Evolutionary conservation across 1,140 invertebrate genomes (phyloP), one percentile per base, ranked within the genome.

Genomic region (Colletes gigas): DNA sequence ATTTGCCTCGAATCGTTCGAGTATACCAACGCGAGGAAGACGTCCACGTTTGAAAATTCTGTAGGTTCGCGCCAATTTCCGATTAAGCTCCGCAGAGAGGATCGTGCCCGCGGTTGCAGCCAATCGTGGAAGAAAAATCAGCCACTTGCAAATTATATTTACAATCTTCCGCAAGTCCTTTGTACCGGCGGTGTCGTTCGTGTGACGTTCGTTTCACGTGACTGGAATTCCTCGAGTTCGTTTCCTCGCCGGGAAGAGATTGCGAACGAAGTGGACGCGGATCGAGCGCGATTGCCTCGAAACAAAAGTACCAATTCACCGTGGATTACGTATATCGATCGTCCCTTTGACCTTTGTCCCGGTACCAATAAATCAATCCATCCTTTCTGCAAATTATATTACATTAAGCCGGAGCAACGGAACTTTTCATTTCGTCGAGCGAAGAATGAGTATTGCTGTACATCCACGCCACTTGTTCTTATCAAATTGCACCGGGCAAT

Each of bases 61-160:
- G 30, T 30, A 30, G 30, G 30, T 3, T 17, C 6, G 19, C 9
- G 12, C 1, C 8, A 2, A 44, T 66, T 54, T 41, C 39, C 50
- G n/a, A 59, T 55, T 55, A 75, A 75, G 7, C 8, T 44, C 44
- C 44, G 44, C 44, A 9, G 8, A 9, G 44, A 44, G 44, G 8
- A 44, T 44, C 44, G 8, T 9, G 44, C 44, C 44, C n/a, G n/a
- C n/a, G n/a, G n/a, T n/a, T n/a, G n/a, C n/a, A 54, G n/a, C 5
- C 41, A 12, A 69, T 69, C 21, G 39, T 17, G 19, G 17, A 10
- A n/a, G 44, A 7, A 50, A 50, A 68, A 57, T 76, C 41, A 9
- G 41, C 74, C 66, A 84, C 63, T 55, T 63, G 30, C n/a, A 57
- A 52, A 17, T 73, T 78, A 78, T 52, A 41, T 73, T 83, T 52